A percentile compares a stretch with the other conserved stretches of the same genome.
phyloP scores from a whole-genome alignment of 2,888 invertebrate genomes.

The Brenthis ino region DNA sequence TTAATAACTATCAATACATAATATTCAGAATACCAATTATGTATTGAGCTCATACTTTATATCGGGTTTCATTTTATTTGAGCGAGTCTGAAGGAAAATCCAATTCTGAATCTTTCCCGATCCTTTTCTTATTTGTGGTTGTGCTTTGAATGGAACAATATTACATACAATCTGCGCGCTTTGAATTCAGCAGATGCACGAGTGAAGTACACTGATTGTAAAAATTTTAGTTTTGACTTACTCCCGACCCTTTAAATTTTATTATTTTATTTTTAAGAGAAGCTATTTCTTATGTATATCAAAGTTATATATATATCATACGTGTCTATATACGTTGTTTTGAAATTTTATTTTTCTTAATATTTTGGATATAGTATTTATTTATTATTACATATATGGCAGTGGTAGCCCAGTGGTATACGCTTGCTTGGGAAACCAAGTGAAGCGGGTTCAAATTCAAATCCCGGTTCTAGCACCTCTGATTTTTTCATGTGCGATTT shows the following conservation, averaged over 20 bases:
- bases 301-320: too few relatives aligned
- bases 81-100: constrained; percentile 33
- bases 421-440: too few relatives aligned
- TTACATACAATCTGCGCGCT: constrained; percentile 37
- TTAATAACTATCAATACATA: not conserved
- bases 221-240: constrained; percentile 16
- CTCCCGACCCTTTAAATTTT: not conserved
- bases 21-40: constrained; percentile 7
- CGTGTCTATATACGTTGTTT: too few relatives aligned
- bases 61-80: constrained; percentile 23
- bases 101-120: constrained; percentile 30
- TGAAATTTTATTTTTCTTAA: too few relatives aligned
- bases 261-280: too few relatives aligned
- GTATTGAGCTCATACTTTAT: constrained; percentile 7
- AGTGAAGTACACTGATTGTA: constrained; percentile 20
- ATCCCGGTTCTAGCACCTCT: too few relatives aligned
- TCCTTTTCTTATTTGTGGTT: constrained; percentile 42
- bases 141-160: constrained; percentile 41
- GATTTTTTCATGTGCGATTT: too few relatives aligned
- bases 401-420: too few relatives aligned
- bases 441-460: too few relatives aligned
- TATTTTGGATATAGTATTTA: too few relatives aligned
- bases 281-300: too few relatives aligned
- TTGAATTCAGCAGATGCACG: constrained; percentile 34
- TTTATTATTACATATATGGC: too few relatives aligned